phyloP scores from a whole-genome alignment of 2,797 vertebrate species.

The Zalophus californianus region DNA sequence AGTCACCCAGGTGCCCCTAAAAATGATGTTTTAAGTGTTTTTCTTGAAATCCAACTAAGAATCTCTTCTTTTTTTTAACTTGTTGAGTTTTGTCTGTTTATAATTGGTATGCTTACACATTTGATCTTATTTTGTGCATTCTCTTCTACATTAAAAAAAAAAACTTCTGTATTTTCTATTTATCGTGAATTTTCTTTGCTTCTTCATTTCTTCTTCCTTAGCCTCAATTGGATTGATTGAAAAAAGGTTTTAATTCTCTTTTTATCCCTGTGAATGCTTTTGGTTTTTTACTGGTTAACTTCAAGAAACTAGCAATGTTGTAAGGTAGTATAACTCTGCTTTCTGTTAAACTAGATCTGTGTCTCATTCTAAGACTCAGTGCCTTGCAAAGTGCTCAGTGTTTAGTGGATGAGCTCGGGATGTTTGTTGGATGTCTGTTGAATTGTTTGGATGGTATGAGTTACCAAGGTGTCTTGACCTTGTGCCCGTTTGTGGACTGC shows the following conservation, averaged over 20 bases:
- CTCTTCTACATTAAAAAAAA: not conserved
- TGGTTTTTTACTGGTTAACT: not conserved
- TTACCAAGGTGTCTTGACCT: rapidly evolving
- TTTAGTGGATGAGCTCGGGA: rapidly evolving
- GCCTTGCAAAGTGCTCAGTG: rapidly evolving
- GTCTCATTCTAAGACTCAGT: rapidly evolving
- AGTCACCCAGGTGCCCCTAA: no score
- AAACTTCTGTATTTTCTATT: not conserved
- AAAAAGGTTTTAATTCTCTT: not conserved
- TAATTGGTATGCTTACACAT: not conserved
- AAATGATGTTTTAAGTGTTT: not conserved
- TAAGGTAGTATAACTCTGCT: rapidly evolving
- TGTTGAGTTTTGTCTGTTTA: not conserved
- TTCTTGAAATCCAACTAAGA: not conserved
- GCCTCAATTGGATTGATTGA: not conserved
- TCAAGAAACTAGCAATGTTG: rapidly evolving
- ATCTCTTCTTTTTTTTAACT: not conserved
- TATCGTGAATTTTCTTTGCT: not conserved
- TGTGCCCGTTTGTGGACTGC: rapidly evolving
- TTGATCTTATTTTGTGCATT: not conserved
- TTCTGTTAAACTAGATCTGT: rapidly evolving
- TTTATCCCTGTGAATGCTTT: not conserved
- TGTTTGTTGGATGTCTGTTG: rapidly evolving
- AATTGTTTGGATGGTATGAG: rapidly evolving
- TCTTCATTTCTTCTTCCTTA: not conserved